Evolutionary conservation across 2,888 invertebrate species (phyloP).

Genomic region (Cephus pulcher): DNA sequence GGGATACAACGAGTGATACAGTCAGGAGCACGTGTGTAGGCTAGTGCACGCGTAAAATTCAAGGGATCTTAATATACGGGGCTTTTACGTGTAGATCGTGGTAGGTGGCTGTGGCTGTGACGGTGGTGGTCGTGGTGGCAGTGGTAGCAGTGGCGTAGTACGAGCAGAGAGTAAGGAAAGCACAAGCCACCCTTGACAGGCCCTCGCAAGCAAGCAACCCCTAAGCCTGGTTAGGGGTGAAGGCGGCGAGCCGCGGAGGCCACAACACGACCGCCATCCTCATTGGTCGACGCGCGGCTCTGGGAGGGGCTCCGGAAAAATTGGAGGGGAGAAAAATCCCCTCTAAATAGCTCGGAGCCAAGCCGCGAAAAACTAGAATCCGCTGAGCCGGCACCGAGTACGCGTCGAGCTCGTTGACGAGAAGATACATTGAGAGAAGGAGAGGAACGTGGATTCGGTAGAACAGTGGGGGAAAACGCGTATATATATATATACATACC

Average conservation of each 20-base stretch:
- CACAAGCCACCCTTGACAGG: conserved; percentile 44
- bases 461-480: conserved; percentile 14
- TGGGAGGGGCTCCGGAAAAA: conserved; percentile 65
- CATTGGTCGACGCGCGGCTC: conserved; percentile 62
- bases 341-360: conserved; percentile 63
- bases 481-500: conserved; percentile 12
- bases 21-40: not conserved
- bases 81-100: not conserved
- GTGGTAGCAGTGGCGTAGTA: not conserved
- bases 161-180: conserved; percentile 19
- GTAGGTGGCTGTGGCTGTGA: not conserved
- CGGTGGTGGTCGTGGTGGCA: not conserved
- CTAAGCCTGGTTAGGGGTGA: conserved; percentile 61
- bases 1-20: not conserved
- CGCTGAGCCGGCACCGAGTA: conserved; percentile 64
- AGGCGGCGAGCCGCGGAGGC: conserved; percentile 66
- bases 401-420: conserved; percentile 41
- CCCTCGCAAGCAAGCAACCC: conserved; percentile 45
- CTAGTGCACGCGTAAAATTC: not conserved
- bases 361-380: conserved; percentile 65
- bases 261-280: conserved; percentile 66
- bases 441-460: conserved; percentile 48
- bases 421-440: conserved; percentile 36
- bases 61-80: not conserved
- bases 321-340: conserved; percentile 65